Evolutionary conservation across 2,888 invertebrate species (phyloP).

Genomic region (Drosophila kambysellisi): DNA sequence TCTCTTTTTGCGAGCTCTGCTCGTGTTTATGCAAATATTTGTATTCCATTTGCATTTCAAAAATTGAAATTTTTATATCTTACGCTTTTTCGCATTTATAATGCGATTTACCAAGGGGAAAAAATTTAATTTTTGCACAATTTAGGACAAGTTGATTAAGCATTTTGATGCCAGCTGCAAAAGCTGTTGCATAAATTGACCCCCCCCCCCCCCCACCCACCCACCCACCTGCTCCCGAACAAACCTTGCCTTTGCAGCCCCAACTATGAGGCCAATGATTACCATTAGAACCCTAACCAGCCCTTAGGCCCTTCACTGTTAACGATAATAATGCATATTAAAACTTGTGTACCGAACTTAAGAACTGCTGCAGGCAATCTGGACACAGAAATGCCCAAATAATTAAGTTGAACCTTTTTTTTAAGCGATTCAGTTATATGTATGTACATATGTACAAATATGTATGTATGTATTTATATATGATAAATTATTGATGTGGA

Average conservation of each 20-base stretch:
- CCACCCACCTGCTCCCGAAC: too few relatives aligned
- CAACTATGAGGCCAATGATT: constrained; percentile 30
- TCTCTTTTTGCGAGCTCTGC: constrained; percentile 46
- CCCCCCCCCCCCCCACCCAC: not conserved
- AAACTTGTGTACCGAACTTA: constrained; percentile 31
- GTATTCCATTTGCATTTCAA: constrained; percentile 81
- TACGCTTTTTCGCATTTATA: constrained; percentile 57
- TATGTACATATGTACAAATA: too few relatives aligned
- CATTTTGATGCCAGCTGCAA: constrained; percentile 68
- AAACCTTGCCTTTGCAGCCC: not conserved
- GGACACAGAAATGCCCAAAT: constrained; percentile 24
- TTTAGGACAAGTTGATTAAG: constrained; percentile 75
- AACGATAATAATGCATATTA: constrained; percentile 44
- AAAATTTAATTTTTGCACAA: constrained; percentile 64
- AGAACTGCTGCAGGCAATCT: constrained; percentile 29
- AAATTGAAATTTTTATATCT: constrained; percentile 77
- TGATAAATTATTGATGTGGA: not conserved
- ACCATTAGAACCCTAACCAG: constrained; percentile 3
- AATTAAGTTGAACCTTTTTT: constrained; percentile 21
- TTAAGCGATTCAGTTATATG: not conserved
- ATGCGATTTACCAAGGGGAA: constrained; percentile 61
- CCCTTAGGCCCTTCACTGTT: constrained; percentile 5
- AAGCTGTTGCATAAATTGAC: constrained; percentile 61
- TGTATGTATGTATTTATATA: not conserved
- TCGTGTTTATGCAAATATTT: constrained; percentile 78